Percentiles rank a stretch among this genome's conserved stretches.
These are phyloP conservation scores for Lasiurus borealis DNA, from an alignment of 2,113 vertebrate species.

Conservation along the genomic window DNA sequence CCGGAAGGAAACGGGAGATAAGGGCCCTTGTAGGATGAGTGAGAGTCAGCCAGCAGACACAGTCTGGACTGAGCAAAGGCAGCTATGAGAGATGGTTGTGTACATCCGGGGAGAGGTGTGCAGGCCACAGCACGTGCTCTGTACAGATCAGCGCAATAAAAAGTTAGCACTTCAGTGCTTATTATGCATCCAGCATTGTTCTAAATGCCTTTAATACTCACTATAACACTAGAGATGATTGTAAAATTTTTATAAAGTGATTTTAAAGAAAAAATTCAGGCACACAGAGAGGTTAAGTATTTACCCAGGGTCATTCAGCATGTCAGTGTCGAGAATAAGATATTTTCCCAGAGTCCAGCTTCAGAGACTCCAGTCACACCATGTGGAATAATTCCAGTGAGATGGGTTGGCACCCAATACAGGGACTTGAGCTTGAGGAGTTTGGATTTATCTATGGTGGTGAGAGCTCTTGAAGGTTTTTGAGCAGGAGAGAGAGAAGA, in stretches of 20 bases:
- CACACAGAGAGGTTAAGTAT: background rate
- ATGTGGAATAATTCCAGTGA: background rate
- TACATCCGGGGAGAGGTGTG: background rate
- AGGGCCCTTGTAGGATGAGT: background rate
- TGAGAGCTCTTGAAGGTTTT: background rate
- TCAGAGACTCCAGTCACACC: background rate
- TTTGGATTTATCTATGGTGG: background rate
- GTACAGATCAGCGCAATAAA: background rate
- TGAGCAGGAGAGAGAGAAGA: background rate
- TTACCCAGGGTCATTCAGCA: background rate
- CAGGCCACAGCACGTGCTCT: background rate
- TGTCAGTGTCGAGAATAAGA: background rate
- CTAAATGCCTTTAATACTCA: background rate
- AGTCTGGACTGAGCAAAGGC: background rate
- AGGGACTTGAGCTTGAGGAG: background rate
- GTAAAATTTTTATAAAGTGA: background rate
- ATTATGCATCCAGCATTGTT: background rate
- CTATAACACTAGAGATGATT: background rate
- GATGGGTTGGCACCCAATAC: background rate
- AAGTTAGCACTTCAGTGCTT: background rate
- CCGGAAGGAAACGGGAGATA: background rate
- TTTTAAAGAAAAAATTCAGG: slow-evolving; percentile 5
- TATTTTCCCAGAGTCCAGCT: background rate
- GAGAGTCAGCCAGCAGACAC: background rate
- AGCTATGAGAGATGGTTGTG: rapidly evolving